phyloP scores from a whole-genome alignment of 2,113 vertebrate genomes.

The Labeo rohita region DNA sequence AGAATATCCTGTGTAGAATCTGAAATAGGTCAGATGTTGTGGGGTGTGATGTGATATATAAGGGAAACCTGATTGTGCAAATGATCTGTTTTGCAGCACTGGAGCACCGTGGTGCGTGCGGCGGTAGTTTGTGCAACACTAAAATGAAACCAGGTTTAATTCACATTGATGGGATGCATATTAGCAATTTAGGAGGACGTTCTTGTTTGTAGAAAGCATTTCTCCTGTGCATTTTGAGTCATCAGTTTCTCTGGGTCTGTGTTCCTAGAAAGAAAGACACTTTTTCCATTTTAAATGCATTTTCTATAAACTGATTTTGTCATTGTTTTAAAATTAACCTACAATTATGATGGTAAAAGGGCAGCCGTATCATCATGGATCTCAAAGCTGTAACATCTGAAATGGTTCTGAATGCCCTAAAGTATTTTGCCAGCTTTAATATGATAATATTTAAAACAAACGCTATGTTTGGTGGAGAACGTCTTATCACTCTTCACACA shows the following conservation, averaged over 20 bases:
- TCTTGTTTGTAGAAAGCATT: background rate
- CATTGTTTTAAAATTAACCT: background rate
- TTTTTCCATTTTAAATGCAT: background rate
- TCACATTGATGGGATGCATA: background rate
- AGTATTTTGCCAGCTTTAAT: background rate
- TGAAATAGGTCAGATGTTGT: background rate
- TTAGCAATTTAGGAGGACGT: too few species aligned
- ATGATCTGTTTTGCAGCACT: background rate
- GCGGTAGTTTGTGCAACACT: too few species aligned
- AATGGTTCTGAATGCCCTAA: background rate
- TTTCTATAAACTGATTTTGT: background rate
- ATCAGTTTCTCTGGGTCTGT: background rate
- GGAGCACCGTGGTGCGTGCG: too few species aligned
- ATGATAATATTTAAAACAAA: background rate
- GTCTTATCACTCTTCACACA: constrained; percentile 13
- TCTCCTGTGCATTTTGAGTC: background rate
- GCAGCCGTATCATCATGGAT: background rate
- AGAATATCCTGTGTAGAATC: background rate
- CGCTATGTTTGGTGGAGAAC: background rate
- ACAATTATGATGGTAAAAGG: background rate
- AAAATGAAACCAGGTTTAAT: too few species aligned
- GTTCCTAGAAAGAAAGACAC: background rate
- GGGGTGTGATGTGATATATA: background rate
- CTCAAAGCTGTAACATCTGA: background rate
- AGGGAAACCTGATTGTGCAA: background rate